These are phyloP conservation scores for Mesitornis unicolor DNA, from an alignment of 2,113 vertebrate species.

Conservation along the genomic window DNA sequence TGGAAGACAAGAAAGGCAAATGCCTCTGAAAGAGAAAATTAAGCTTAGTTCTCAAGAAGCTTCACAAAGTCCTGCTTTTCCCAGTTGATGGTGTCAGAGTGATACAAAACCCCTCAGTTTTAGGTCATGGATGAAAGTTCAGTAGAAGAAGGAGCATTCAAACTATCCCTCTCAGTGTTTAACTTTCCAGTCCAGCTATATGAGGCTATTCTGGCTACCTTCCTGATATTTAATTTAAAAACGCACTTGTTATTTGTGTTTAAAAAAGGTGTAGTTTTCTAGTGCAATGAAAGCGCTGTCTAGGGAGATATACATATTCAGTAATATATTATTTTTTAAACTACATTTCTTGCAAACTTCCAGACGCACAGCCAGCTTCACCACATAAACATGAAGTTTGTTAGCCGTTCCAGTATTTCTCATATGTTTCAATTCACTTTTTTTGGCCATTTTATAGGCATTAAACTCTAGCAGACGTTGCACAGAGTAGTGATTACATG, in stretches of 20 bases:
- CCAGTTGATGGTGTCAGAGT: too few species aligned
- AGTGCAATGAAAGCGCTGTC: not conserved
- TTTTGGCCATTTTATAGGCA: not conserved
- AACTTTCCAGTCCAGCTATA: not conserved
- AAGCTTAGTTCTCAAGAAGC: not conserved
- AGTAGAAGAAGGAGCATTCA: not conserved
- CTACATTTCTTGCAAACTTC: not conserved
- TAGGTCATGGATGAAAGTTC: not conserved
- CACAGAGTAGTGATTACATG: not conserved
- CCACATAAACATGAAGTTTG: not conserved
- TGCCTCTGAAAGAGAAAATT: not conserved
- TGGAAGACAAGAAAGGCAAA: not conserved
- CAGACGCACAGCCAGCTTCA: not conserved
- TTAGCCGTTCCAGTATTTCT: not conserved
- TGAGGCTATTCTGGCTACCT: not conserved
- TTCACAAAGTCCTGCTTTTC: not conserved
- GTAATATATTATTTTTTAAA: not conserved
- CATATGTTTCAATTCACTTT: not conserved
- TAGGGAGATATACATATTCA: not conserved
- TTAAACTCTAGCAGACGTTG: not conserved
- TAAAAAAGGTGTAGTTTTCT: not conserved
- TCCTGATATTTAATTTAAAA: not conserved
- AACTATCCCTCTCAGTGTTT: not conserved
- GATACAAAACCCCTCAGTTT: not conserved
- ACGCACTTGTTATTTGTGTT: not conserved